phyloP scores from a whole-genome alignment of 2,113 vertebrate species.

The Lophochroa leadbeateri region DNA sequence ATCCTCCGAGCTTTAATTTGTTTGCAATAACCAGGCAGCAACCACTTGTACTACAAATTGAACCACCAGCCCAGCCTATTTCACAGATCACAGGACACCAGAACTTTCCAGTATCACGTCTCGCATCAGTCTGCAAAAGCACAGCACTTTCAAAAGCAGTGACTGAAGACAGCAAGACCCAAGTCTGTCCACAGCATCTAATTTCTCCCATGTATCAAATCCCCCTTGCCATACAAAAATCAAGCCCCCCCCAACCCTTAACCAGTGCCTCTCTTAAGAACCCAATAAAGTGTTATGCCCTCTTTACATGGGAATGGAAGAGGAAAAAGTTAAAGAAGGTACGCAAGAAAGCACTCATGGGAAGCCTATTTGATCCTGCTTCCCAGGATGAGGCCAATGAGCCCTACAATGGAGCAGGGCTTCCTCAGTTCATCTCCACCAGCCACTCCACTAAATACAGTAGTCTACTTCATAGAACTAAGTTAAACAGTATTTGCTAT shows the following conservation, averaged over 20 bases:
- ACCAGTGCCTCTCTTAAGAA: too few relatives aligned
- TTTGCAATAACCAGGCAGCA: background rate
- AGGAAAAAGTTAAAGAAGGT: background rate
- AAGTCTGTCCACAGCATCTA: background rate
- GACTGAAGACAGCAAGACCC: background rate
- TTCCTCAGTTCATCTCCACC: background rate
- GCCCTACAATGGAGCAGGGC: background rate
- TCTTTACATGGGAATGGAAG: accelerated
- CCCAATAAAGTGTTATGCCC: background rate
- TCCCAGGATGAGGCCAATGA: background rate
- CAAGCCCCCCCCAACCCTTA: accelerated
- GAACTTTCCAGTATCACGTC: accelerated
- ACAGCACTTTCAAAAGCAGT: background rate
- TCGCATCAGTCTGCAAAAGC: background rate
- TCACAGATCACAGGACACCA: background rate
- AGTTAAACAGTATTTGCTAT: background rate
- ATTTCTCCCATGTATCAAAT: background rate
- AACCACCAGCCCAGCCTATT: background rate
- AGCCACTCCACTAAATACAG: background rate
- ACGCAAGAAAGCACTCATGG: background rate
- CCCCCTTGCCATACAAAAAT: background rate
- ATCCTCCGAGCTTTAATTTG: background rate
- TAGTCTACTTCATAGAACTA: background rate
- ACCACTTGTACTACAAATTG: background rate
- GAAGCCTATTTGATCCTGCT: background rate